Percentiles rank a stretch among this genome's conserved stretches.
Conservation (phyloP, 2,888 invertebrate genomes). For the Microchrysa polita region DNA sequence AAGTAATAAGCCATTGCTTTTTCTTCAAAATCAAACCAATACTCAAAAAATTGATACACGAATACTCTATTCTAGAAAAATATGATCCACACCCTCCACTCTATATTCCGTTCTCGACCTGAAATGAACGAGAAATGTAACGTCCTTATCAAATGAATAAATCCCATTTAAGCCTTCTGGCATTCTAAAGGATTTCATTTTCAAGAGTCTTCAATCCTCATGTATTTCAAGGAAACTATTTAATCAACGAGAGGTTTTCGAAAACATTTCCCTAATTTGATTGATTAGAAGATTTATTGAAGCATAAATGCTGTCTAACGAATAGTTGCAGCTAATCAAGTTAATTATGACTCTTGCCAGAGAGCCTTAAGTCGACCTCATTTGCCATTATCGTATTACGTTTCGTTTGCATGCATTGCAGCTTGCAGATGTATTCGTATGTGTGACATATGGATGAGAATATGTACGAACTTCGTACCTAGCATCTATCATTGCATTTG, state of each 20-base stretch:
- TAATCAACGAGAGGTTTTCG: conserved; percentile 45
- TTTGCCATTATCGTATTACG: conserved; percentile 26
- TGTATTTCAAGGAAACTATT: conserved; percentile 25
- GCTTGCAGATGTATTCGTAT: too few species aligned
- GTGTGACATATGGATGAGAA: too few species aligned
- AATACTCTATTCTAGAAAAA: too few species aligned
- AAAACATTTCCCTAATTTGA: conserved; percentile 53
- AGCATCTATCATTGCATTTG: too few species aligned
- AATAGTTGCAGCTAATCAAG: conserved; percentile 54
- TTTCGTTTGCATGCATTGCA: not conserved
- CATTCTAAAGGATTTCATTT: not conserved
- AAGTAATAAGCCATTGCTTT: too few species aligned
- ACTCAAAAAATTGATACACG: too few species aligned
- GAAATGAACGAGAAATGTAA: too few species aligned
- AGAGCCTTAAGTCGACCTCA: conserved; percentile 42
- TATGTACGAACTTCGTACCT: too few species aligned
- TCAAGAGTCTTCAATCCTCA: conserved; percentile 18
- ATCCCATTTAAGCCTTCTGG: not conserved
- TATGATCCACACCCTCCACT: too few species aligned
- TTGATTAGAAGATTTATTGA: conserved; percentile 55
- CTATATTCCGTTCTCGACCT: too few species aligned
- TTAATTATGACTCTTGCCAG: conserved; percentile 48
- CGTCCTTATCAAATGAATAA: too few species aligned
- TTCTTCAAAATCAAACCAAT: too few species aligned
- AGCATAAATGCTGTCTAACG: conserved; percentile 54